phyloP scores from a whole-genome alignment of 2,113 vertebrate genomes.

The Channa maculata region DNA sequence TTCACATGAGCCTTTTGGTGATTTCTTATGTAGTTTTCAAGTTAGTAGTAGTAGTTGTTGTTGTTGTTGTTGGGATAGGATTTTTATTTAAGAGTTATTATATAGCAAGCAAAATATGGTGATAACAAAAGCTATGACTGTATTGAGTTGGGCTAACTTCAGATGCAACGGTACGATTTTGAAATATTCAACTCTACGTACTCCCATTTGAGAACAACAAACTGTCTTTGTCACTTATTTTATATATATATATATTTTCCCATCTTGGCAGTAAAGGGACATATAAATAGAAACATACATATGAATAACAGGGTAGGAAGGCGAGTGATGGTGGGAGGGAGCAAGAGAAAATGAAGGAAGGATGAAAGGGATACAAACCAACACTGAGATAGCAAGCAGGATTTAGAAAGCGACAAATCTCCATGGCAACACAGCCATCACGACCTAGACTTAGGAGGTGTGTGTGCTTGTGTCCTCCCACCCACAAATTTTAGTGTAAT shows the following conservation, averaged over 20 bases:
- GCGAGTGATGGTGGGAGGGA: slow-evolving; percentile 8
- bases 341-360: slow-evolving; percentile 27
- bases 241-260: slow-evolving; percentile 5
- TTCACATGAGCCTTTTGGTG: neutral
- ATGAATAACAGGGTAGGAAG: slow-evolving; percentile 25
- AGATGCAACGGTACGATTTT: neutral
- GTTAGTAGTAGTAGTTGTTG: slow-evolving; percentile 1
- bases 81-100: neutral
- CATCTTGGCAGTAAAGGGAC: slow-evolving; percentile 5
- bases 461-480: slow-evolving; percentile 38
- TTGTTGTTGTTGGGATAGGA: neutral
- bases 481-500: slow-evolving; percentile 55
- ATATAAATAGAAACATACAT: slow-evolving; percentile 39
- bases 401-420: slow-evolving; percentile 71
- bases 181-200: neutral
- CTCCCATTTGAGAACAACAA: neutral
- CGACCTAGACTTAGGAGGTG: slow-evolving; percentile 46
- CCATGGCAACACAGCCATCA: slow-evolving; percentile 78
- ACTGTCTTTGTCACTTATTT: neutral
- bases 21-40: slow-evolving; percentile 3
- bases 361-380: slow-evolving; percentile 41
- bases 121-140: neutral
- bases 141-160: neutral
- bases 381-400: slow-evolving; percentile 55
- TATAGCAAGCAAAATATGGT: neutral